A percentile compares a stretch with the other conserved stretches of the same genome.
Conservation (phyloP, 2,797 vertebrate genomes). For the Brachymystax lenok region DNA sequence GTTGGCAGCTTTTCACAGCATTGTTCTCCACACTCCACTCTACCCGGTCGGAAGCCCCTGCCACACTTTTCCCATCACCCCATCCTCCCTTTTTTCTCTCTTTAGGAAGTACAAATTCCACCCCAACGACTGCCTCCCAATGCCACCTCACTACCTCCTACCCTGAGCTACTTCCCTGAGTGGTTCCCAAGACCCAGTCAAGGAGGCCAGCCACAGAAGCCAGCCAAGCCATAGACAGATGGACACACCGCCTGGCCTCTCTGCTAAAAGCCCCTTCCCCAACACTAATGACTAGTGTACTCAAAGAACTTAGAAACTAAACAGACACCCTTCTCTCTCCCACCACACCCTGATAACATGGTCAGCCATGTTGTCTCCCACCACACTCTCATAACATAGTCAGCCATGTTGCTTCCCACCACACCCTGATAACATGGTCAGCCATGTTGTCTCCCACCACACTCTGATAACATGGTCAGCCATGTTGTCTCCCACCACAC, state of each 20-base stretch:
- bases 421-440: too few relatives aligned
- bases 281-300: not conserved
- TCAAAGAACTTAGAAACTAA: not conserved
- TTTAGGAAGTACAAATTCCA: not conserved
- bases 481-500: too few relatives aligned
- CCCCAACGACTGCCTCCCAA: not conserved
- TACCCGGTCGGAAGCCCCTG: constrained; percentile 42
- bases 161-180: constrained; percentile 2
- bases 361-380: too few relatives aligned
- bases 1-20: constrained; percentile 51
- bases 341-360: not conserved
- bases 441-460: too few relatives aligned
- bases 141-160: constrained; percentile 10
- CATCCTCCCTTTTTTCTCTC: constrained; percentile 6
- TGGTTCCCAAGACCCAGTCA: not conserved
- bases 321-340: not conserved
- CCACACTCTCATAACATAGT: too few relatives aligned
- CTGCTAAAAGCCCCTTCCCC: constrained; percentile 9
- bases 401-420: too few relatives aligned
- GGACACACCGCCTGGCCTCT: constrained; percentile 16
- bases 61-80: constrained; percentile 31
- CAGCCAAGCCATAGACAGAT: not conserved
- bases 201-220: not conserved
- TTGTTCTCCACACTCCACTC: constrained; percentile 42
- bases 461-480: too few relatives aligned